These are phyloP conservation scores for western clawed frog (Xenopus tropicalis) DNA, from an alignment of 2,113 vertebrate species.

Conservation along the genomic window UCB_Xtro_10.0 CM004447.2:146574501-146575000, in stretches of 20 bases:
- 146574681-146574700: too few species aligned
- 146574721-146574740: slow-evolving; percentile 92
- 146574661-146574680: too few species aligned
- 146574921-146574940: slow-evolving; percentile 83
- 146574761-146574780: slow-evolving; percentile 79
- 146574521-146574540: too few species aligned
- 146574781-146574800: slow-evolving; percentile 88
- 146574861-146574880: slow-evolving; percentile 87
- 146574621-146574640: too few species aligned
- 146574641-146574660: too few species aligned
- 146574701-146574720: slow-evolving; percentile 88
- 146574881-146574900: slow-evolving; percentile 95
- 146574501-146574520: too few species aligned
- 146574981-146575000: slow-evolving; percentile 53
- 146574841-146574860: slow-evolving; percentile 88
- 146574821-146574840: slow-evolving; percentile 91
- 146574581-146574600: too few species aligned
- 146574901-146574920: slow-evolving; percentile 96
- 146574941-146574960: slow-evolving; percentile 76
- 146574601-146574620: too few species aligned
- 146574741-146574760: slow-evolving; percentile 77
- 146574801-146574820: slow-evolving; percentile 91
- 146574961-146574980: slow-evolving; percentile 66
- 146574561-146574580: too few species aligned
- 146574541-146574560: too few species aligned